These are phyloP conservation scores for Pachycephus smyrnensis DNA, from an alignment of 2,888 invertebrate genomes.

Conservation along the genomic window DNA sequence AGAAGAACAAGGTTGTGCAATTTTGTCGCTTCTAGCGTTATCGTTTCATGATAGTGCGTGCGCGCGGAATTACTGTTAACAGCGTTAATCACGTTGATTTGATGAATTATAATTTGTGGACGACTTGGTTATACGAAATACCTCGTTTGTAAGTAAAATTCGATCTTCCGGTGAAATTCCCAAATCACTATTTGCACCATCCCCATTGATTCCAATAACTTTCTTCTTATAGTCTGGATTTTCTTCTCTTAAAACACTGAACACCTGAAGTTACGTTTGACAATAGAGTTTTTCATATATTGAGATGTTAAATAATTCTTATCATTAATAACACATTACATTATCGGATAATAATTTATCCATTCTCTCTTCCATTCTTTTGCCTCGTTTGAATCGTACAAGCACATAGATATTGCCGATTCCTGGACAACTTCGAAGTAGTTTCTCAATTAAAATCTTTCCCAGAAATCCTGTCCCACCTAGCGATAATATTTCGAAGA, in stretches of 20 bases:
- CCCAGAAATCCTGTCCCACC: constrained; percentile 41
- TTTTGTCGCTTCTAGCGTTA: too few relatives aligned
- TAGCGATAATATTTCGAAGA: constrained; percentile 1
- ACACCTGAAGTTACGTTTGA: constrained; percentile 35
- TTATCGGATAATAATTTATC: constrained; percentile 19
- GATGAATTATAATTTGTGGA: too few relatives aligned
- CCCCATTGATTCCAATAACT: constrained; percentile 63
- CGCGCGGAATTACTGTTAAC: too few relatives aligned
- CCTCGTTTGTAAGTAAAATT: constrained; percentile 29
- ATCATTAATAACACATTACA: constrained; percentile 21
- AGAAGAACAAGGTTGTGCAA: too few relatives aligned
- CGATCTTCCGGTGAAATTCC: constrained; percentile 63
- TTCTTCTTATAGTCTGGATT: constrained; percentile 60
- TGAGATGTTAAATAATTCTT: background rate
- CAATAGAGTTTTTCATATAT: constrained; percentile 18
- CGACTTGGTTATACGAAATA: background rate
- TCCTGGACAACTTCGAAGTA: constrained; percentile 33
- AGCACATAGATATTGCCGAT: constrained; percentile 34
- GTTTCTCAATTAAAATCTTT: constrained; percentile 35
- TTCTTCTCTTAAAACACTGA: constrained; percentile 38
- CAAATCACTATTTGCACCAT: constrained; percentile 59
- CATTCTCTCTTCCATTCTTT: constrained; percentile 23
- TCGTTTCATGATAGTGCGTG: too few relatives aligned
- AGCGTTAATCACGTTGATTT: too few relatives aligned
- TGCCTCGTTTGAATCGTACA: constrained; percentile 31